Evolutionary conservation across 2,888 invertebrate species (phyloP).

Genomic region (Aplocera efformata): DNA sequence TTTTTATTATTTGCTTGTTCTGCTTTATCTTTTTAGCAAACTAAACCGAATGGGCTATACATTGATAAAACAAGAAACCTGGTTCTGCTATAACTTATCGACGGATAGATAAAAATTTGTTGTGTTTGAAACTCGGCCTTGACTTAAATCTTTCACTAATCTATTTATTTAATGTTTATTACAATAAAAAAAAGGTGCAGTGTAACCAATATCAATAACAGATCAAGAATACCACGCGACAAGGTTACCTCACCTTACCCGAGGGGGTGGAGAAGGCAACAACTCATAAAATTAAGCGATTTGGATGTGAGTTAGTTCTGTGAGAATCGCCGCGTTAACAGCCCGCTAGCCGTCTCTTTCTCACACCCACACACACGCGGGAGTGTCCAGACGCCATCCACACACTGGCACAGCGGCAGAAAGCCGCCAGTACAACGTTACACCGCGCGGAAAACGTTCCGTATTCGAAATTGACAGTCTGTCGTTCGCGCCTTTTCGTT

Average conservation of each 20-base stretch:
- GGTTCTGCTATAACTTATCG: too few relatives aligned
- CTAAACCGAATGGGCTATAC: not conserved
- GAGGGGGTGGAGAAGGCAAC: constrained; percentile 81
- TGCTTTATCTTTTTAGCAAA: constrained; percentile 1
- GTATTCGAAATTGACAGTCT: constrained; percentile 31
- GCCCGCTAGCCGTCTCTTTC: constrained; percentile 59
- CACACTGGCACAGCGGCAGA: constrained; percentile 18
- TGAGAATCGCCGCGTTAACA: constrained; percentile 77
- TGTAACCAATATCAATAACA: too few relatives aligned
- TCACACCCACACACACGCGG: constrained; percentile 46
- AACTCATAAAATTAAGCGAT: constrained; percentile 82
- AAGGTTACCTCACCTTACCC: constrained; percentile 54
- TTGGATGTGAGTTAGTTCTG: constrained; percentile 80
- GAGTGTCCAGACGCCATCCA: constrained; percentile 24
- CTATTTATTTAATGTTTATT: too few relatives aligned
- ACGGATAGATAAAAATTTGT: too few relatives aligned
- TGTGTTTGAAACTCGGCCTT: too few relatives aligned
- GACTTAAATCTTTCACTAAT: too few relatives aligned
- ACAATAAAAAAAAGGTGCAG: too few relatives aligned
- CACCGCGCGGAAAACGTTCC: constrained; percentile 40
- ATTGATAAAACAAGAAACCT: too few relatives aligned
- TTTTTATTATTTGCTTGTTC: constrained; percentile 27
- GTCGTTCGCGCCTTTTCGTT: constrained; percentile 49
- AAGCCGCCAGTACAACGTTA: constrained; percentile 40
- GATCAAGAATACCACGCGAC: constrained; percentile 28